Percentiles rank a stretch among this genome's conserved stretches.
Evolutionary conservation across 1,140 invertebrate genomes (phyloP).

Genomic region (Subanguina moxae): DNA sequence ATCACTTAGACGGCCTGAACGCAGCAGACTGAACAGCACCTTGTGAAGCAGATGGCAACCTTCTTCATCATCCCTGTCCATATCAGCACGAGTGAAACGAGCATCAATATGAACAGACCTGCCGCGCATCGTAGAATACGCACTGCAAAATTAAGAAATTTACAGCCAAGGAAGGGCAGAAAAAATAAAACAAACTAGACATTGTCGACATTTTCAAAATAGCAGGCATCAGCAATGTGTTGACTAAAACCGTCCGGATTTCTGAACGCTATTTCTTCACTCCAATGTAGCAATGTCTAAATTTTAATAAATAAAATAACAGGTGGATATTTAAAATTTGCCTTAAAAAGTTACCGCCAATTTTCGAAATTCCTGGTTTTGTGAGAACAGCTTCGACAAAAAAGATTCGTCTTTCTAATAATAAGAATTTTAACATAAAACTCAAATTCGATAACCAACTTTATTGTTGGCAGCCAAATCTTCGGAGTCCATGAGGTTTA

Average conservation of each 20-base stretch:
- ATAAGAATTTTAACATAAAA: slow-evolving; percentile 9
- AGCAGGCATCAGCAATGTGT: slow-evolving; percentile 2
- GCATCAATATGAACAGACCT: slow-evolving; percentile 18
- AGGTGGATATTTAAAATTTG: not conserved
- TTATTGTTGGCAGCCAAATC: slow-evolving; percentile 14
- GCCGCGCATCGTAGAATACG: slow-evolving; percentile 14
- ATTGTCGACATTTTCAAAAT: slow-evolving; percentile 20
- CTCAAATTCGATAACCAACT: too few relatives aligned
- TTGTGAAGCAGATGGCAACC: not conserved
- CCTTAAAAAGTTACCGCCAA: slow-evolving; percentile 18
- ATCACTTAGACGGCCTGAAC: slow-evolving; percentile 25
- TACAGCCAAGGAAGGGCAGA: not conserved
- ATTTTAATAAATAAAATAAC: slow-evolving; percentile 11
- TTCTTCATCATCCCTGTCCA: not conserved
- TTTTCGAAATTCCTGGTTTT: slow-evolving; percentile 26
- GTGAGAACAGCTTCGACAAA: slow-evolving; percentile 30
- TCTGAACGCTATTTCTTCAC: slow-evolving; percentile 22
- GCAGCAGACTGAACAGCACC: slow-evolving; percentile 15
- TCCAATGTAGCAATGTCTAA: slow-evolving; percentile 37
- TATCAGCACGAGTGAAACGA: slow-evolving; percentile 18
- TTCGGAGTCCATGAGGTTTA: slow-evolving; percentile 27
- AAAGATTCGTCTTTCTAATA: slow-evolving; percentile 21
- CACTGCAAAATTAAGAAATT: slow-evolving; percentile 17
- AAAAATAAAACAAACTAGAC: slow-evolving; percentile 14
- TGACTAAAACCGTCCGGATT: slow-evolving; percentile 19